Conservation (phyloP, 2,113 vertebrate genomes). For the Lepidothrix coronata region DNA sequence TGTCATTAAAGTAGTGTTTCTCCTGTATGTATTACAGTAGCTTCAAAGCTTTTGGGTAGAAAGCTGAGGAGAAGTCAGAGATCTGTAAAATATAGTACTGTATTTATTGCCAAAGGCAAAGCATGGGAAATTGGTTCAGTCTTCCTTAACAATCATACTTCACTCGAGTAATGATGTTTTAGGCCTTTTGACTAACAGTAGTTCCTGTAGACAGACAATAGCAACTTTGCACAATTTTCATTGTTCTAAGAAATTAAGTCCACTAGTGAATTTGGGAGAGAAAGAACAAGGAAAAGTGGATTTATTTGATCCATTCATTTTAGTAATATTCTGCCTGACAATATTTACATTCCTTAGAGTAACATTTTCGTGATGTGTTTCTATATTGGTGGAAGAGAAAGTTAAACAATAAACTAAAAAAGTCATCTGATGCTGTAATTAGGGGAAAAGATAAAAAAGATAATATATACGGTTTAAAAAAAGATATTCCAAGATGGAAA, state of each 20-base stretch:
- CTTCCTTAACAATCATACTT: conserved; percentile 29
- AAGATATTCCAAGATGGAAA: neutral
- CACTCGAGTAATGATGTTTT: neutral
- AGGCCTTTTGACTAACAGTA: neutral
- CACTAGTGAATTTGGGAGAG: neutral
- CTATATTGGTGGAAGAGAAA: neutral
- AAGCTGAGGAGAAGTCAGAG: neutral
- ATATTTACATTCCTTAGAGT: neutral
- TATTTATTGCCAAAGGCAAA: conserved; percentile 22
- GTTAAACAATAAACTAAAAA: neutral
- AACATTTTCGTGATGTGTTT: neutral
- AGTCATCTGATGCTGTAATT: neutral
- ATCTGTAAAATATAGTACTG: neutral
- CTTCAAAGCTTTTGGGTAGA: conserved; percentile 1
- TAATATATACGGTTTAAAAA: neutral
- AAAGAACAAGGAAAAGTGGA: neutral
- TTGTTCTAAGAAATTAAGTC: neutral
- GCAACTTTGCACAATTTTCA: neutral
- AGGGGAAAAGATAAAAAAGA: neutral
- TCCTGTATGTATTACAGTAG: neutral
- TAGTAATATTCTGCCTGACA: neutral
- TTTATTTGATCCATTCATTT: neutral
- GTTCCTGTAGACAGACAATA: neutral
- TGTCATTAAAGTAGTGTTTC: neutral
- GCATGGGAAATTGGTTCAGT: neutral